These are phyloP conservation scores for Ptycholaimellus sp. DNA, from an alignment of 2,888 invertebrate genomes.

Conservation along the genomic window DNA sequence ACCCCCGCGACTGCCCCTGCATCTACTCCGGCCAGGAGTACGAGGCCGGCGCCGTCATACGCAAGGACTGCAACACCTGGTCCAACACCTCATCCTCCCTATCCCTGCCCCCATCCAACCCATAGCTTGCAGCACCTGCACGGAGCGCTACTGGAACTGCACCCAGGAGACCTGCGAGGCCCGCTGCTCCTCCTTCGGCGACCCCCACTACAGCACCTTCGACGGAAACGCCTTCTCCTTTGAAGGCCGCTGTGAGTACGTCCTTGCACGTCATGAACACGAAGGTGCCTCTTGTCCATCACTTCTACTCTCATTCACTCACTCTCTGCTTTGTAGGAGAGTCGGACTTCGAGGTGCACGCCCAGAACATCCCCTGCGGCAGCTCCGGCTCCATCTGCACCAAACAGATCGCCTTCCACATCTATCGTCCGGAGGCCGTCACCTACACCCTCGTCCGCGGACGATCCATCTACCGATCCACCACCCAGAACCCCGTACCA, in stretches of 20 bases:
- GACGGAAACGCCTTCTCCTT: slow-evolving; percentile 64
- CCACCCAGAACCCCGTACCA: no score
- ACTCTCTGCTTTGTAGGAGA: no score
- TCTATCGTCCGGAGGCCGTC: not conserved
- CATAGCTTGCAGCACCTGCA: slow-evolving; percentile 39
- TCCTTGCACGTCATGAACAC: slow-evolving; percentile 1
- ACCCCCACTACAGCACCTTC: slow-evolving; percentile 71
- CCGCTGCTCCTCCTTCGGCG: slow-evolving; percentile 60
- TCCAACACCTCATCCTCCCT: no score
- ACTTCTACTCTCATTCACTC: not conserved
- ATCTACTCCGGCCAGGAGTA: slow-evolving; percentile 65
- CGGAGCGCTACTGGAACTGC: slow-evolving; percentile 52
- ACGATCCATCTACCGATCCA: no score
- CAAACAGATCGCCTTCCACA: slow-evolving; percentile 46
- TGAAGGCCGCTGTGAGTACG: slow-evolving; percentile 65
- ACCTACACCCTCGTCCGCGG: slow-evolving; percentile 3
- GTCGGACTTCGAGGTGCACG: slow-evolving; percentile 44
- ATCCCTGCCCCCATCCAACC: no score
- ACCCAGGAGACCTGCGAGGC: slow-evolving; percentile 50
- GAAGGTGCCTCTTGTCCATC: not conserved
- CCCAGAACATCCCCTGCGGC: slow-evolving; percentile 62
- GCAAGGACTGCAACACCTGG: slow-evolving; percentile 48
- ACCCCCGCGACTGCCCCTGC: slow-evolving; percentile 52
- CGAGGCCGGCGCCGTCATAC: slow-evolving; percentile 46
- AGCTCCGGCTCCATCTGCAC: slow-evolving; percentile 63